Evolutionary conservation across 2,113 vertebrate genomes (phyloP), one percentile per base, ranked within the genome.

Genomic region (Prietella phreatophila): DNA sequence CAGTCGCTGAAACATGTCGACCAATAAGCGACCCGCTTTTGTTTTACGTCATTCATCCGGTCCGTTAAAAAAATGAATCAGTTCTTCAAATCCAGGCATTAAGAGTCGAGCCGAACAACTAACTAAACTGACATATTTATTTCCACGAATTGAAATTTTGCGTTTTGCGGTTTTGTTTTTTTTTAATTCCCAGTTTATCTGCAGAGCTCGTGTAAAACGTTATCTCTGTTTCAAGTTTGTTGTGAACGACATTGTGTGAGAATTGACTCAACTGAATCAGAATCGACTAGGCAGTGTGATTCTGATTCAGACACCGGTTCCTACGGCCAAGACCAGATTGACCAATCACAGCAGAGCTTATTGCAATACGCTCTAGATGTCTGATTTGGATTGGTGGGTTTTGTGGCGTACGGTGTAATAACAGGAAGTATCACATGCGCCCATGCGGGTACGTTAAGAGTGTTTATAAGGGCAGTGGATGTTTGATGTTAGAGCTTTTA

Each of bases 11-110:
- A 89, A 83, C 5, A 27, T 55, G 0, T 56, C 17, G 92, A 30
- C 95, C 95, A 95, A 94, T 94, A 1, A 92, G 36, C 17, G 30
- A 33, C 30, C 15, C 9, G 76, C 6, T 1, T 4, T 84, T n/a
- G 0, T 6, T 0, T 0, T 3, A n/a, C 89, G 86, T 91, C 61
- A 13, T 0, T 13, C 30, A 33, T 2, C 4, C n/a, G 42, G 19
- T 93, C 91, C 19, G 8, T 69, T 53, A 4, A 53, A 84, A 60
- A 81, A 22, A 50, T 30, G 42, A 84, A 11, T 53, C 63, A 47
- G 33, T 4, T 69, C 82, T 65, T 67, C 13, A 4, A 30, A 79
- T 27, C 30, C 13, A 20, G 19, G 22, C 27, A 14, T n/a, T 15
- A 8, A 20, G 42, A 50, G 42, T 78, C 73, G 73, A 78, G 1